Conservation (phyloP, 2,888 invertebrate species). For the Drosophila prolongata region DNA sequence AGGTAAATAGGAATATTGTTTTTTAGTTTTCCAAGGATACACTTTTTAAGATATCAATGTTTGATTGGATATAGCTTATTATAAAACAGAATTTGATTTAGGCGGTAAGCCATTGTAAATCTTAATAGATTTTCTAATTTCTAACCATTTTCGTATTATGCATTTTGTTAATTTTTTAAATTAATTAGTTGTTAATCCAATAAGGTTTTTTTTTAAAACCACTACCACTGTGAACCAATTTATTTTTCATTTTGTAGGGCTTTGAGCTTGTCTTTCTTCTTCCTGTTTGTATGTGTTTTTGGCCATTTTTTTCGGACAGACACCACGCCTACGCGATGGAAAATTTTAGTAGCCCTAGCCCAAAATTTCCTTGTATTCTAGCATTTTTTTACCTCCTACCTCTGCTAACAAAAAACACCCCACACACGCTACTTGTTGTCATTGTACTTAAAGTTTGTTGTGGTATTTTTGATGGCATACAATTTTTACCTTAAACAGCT, state of each 20-base stretch:
- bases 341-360: not conserved
- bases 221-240: not conserved
- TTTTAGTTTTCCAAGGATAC: too few species aligned
- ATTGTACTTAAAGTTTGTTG: slow-evolving; percentile 39
- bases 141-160: too few species aligned
- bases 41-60: too few species aligned
- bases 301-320: not conserved
- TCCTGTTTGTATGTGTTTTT: not conserved
- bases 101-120: too few species aligned
- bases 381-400: slow-evolving; percentile 3
- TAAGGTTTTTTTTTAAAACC: too few species aligned
- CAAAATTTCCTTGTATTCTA: slow-evolving; percentile 10
- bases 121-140: too few species aligned
- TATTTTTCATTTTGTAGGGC: not conserved
- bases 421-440: slow-evolving; percentile 44
- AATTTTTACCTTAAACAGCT: slow-evolving; percentile 72
- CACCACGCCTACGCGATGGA: slow-evolving; percentile 22
- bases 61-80: too few species aligned
- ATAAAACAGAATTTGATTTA: too few species aligned
- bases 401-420: not conserved
- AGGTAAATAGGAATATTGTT: too few species aligned
- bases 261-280: not conserved
- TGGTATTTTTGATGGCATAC: slow-evolving; percentile 38
- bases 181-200: too few species aligned
- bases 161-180: too few species aligned